Conservation (phyloP, 1,140 invertebrate species). For the Drosophila littoralis region DNA sequence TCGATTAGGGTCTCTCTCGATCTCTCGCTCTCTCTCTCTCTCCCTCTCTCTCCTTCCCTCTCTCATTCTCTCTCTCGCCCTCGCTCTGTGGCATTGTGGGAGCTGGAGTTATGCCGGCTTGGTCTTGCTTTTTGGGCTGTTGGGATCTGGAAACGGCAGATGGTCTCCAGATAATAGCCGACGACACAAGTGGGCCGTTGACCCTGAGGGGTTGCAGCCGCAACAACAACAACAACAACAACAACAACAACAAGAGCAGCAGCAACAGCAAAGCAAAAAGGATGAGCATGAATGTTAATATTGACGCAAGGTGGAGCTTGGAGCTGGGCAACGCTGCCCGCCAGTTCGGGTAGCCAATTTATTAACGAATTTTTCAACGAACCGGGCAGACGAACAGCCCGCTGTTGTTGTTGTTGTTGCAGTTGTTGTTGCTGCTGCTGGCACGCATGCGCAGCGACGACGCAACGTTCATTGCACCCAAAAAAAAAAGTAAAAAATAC, state of each 20-base stretch:
- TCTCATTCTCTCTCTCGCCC: not conserved
- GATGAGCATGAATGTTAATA: conserved; percentile 78
- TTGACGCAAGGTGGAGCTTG: conserved; percentile 71
- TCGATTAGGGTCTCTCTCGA: conserved; percentile 16
- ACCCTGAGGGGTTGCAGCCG: conserved; percentile 49
- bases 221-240: conserved; percentile 3
- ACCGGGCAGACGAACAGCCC: conserved; percentile 23
- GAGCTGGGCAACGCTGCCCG: conserved; percentile 17
- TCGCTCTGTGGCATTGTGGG: conserved; percentile 32
- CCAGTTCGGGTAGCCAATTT: conserved; percentile 65
- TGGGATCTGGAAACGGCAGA: conserved; percentile 53
- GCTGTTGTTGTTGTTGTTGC: conserved; percentile 21
- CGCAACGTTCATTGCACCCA: conserved; percentile 81
- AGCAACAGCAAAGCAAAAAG: conserved; percentile 39
- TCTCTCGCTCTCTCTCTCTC: not conserved
- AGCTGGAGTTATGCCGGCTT: conserved; percentile 31
- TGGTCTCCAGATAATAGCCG: conserved; percentile 65
- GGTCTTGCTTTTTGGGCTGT: conserved; percentile 6
- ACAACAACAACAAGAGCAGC: conserved; percentile 5
- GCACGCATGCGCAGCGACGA: conserved; percentile 70
- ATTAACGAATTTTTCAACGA: conserved; percentile 67
- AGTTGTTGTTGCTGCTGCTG: conserved; percentile 33
- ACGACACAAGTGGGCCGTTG: conserved; percentile 64
- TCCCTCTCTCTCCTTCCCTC: not conserved
- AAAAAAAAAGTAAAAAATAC: conserved; percentile 51